Evolutionary conservation across 2,888 invertebrate species (phyloP), one percentile per base, ranked within the genome.

Genomic region (Acleris holmiana): DNA sequence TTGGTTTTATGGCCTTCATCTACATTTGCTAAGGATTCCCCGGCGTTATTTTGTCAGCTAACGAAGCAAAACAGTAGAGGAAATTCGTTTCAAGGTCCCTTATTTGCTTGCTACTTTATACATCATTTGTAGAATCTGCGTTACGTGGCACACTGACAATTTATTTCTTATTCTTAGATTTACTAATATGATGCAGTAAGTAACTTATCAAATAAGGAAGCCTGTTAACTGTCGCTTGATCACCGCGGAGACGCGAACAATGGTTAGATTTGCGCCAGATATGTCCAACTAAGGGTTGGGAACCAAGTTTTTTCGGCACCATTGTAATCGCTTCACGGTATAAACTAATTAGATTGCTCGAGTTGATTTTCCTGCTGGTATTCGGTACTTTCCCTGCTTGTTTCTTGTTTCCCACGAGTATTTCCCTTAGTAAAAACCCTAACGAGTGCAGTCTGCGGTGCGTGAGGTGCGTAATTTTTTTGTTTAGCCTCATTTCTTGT

Each of bases 141-240:
- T 47, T 25, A 56, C 46, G 19, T 48, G 40, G 41, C 47, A n/a
- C 19, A 48, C 48, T 29, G 25, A 53, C 41, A 57, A 44, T 47
- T 29, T 64, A 51, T 44, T 59, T 56, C 49, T 56, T 21, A 35
- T 53, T 40, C 46, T 59, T 59, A 35, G 35, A 59, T 67, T 57
- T 40, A n/a, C n/a, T n/a, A 54, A 63, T 40, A 23, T 59, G 40
- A 50, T 49, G 25, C 25, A 25, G 54, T 63, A 55, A 44, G 44
- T 44, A 13, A 35, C 55, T 53, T 60, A 65, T 64, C 64, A 64
- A 62, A 59, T 18, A 54, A 59, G 58, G 64, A 64, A 64, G 54
- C 53, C n/a, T 54, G 25, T 40, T 50, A 17, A 46, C 46, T 51
- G 46, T 18, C 19, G 29, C 29, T 17, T 29, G 15, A 23, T 49